phyloP scores from a whole-genome alignment of 2,888 invertebrate species.

The Maniola hyperantus region DNA sequence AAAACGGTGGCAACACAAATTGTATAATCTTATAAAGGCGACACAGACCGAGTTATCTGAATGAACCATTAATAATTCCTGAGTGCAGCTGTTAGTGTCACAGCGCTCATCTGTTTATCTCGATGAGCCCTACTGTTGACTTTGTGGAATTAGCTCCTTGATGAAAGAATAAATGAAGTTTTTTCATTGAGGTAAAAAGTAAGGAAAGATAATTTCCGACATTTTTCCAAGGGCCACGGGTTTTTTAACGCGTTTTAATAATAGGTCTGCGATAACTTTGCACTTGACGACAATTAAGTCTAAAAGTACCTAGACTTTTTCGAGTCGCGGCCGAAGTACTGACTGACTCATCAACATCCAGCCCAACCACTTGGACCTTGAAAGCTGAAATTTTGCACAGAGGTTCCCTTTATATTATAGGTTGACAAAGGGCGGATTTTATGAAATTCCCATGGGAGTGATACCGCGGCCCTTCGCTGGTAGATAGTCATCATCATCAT shows the following conservation, averaged over 20 bases:
- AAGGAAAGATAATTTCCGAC: neutral
- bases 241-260: neutral
- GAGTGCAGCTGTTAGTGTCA: slow-evolving; percentile 44
- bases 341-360: too few species aligned
- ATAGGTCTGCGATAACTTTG: neutral
- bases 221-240: neutral
- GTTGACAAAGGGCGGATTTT: too few species aligned
- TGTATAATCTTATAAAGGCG: slow-evolving; percentile 34
- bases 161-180: slow-evolving; percentile 28
- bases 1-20: neutral
- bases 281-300: neutral
- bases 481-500: too few species aligned
- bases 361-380: too few species aligned
- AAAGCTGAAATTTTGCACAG: too few species aligned
- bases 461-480: too few species aligned
- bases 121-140: slow-evolving; percentile 56
- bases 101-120: slow-evolving; percentile 58
- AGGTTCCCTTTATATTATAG: too few species aligned
- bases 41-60: slow-evolving; percentile 47
- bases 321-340: too few species aligned
- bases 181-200: slow-evolving; percentile 22
- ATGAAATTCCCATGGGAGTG: too few species aligned
- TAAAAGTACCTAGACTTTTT: neutral
- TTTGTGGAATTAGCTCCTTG: slow-evolving; percentile 45
- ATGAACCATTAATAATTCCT: slow-evolving; percentile 56